phyloP scores from a whole-genome alignment of 2,797 vertebrate species.

The Bovichtus variegatus region DNA sequence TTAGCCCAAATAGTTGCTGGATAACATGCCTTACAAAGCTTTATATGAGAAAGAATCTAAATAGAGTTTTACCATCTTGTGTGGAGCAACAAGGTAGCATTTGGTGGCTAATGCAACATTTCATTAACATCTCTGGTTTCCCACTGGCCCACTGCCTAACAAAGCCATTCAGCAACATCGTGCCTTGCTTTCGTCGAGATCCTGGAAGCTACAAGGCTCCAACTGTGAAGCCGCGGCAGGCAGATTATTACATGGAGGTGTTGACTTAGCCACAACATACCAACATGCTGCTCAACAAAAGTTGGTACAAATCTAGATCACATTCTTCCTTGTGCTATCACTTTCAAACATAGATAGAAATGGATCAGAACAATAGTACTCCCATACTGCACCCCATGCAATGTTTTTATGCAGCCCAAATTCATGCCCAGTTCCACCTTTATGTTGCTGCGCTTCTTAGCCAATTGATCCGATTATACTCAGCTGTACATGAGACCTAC shows the following conservation, averaged over 20 bases:
- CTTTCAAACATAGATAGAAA: neutral
- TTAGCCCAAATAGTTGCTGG: neutral
- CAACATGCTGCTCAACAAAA: neutral
- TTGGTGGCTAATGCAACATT: neutral
- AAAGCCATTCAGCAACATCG: neutral
- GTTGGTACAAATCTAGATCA: neutral
- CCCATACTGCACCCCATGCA: too few relatives aligned
- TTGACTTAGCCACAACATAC: neutral
- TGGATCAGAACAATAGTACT: too few relatives aligned
- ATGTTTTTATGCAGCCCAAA: neutral
- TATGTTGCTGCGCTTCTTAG: neutral
- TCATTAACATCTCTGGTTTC: neutral
- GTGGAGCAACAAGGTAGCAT: neutral
- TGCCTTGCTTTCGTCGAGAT: neutral
- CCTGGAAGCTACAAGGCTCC: neutral
- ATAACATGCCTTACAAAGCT: neutral
- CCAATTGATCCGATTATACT: neutral
- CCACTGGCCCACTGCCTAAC: neutral
- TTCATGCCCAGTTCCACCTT: neutral
- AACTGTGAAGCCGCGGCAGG: neutral
- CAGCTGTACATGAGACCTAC: conserved; percentile 75
- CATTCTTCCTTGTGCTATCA: neutral
- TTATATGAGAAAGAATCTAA: neutral
- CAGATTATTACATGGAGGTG: neutral
- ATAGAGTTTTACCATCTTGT: neutral